Evolutionary conservation across 2,113 vertebrate genomes (phyloP).

Genomic region (Eira barbara): DNA sequence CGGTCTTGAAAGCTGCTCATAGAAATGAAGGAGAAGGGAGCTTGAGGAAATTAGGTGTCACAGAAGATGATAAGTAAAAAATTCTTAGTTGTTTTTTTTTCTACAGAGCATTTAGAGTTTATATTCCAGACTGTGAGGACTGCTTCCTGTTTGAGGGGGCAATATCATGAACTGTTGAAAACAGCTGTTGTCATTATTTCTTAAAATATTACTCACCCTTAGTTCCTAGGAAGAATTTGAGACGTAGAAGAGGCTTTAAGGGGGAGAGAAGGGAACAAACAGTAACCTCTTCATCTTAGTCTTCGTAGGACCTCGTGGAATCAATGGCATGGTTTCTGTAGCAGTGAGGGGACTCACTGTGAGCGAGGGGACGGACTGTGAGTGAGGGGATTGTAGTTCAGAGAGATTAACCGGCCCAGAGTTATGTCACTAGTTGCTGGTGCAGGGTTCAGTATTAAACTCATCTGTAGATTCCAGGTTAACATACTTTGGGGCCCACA

Average conservation of each 20-base stretch:
- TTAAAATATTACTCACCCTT: background rate
- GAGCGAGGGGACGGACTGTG: no score
- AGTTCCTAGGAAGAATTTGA: background rate
- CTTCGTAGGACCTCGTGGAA: background rate
- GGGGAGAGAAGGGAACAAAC: background rate
- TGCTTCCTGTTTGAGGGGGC: background rate
- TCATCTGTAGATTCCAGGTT: background rate
- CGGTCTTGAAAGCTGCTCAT: background rate
- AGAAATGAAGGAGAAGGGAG: background rate
- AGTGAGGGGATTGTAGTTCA: background rate
- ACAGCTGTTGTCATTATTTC: background rate
- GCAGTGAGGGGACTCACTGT: no score
- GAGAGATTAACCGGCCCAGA: rapidly evolving
- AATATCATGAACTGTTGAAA: background rate
- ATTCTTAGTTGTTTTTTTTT: background rate
- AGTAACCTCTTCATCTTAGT: background rate
- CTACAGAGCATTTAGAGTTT: background rate
- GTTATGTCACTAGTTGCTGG: background rate
- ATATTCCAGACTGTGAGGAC: background rate
- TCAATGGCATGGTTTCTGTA: background rate
- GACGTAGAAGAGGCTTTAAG: background rate
- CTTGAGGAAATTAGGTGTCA: background rate
- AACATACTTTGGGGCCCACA: rapidly evolving
- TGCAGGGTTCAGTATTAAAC: background rate
- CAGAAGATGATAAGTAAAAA: background rate